Conservation (phyloP, 2,888 invertebrate species). For the Cynaeus angustus region DNA sequence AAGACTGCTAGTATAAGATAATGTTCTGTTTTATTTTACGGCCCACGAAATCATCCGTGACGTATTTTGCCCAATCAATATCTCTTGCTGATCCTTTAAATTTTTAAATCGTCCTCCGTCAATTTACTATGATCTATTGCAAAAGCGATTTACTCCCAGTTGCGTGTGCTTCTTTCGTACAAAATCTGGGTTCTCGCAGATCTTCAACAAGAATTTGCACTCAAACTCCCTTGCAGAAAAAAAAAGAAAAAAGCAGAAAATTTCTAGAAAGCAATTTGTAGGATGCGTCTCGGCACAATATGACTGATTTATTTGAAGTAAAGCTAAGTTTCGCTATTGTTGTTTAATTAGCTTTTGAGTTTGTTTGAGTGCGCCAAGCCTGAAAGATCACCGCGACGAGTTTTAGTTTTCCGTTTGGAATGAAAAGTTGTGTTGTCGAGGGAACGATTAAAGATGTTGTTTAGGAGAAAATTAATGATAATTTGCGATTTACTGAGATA, state of each 20-base stretch:
- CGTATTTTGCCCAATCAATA: conserved; percentile 8
- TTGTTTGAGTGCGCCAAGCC: conserved; percentile 18
- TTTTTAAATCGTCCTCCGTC: conserved; percentile 1
- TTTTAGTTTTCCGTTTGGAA: conserved; percentile 5
- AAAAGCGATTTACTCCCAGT: neutral
- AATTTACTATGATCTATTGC: neutral
- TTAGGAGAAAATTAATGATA: no score
- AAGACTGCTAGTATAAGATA: no score
- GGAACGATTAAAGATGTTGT: neutral
- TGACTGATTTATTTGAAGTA: conserved; percentile 23
- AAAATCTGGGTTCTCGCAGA: neutral
- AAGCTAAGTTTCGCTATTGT: conserved; percentile 32
- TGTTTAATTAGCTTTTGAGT: conserved; percentile 35
- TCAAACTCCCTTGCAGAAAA: neutral
- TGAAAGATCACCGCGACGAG: conserved; percentile 2
- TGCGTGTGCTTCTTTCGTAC: neutral
- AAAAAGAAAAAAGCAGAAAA: neutral
- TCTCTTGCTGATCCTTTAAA: neutral
- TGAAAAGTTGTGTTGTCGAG: neutral
- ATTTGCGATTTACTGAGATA: no score
- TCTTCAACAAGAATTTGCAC: neutral
- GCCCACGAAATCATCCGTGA: conserved; percentile 1
- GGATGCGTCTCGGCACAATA: conserved; percentile 4
- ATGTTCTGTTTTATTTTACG: no score
- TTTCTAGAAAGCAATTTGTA: neutral